These are phyloP conservation scores for Labrus mixtus DNA, from an alignment of 2,113 vertebrate species.

Conservation along the genomic window DNA sequence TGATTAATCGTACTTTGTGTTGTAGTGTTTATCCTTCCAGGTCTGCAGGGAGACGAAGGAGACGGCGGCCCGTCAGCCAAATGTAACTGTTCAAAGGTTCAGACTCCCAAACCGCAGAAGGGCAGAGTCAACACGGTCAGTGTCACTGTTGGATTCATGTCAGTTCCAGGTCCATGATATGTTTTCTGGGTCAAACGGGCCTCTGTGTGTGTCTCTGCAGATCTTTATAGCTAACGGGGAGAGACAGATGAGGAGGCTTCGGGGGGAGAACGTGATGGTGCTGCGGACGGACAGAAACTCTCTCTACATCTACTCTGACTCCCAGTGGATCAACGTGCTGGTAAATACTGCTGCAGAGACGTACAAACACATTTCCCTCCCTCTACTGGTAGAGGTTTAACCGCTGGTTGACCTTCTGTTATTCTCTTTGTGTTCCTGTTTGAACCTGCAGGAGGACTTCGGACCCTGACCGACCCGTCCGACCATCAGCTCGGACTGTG, in stretches of 20 bases:
- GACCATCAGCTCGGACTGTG: not conserved
- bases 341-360: constrained; percentile 26
- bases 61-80: constrained; percentile 22
- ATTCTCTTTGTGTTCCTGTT: constrained; percentile 5
- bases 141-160: not conserved
- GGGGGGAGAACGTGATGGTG: constrained; percentile 66
- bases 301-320: constrained; percentile 63
- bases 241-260: constrained; percentile 60
- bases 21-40: constrained; percentile 61
- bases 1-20: not conserved
- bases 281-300: constrained; percentile 62
- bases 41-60: constrained; percentile 60
- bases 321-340: constrained; percentile 75
- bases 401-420: too few species aligned
- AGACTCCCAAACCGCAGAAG: not conserved
- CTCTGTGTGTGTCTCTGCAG: constrained; percentile 16
- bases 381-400: too few species aligned
- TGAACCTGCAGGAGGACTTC: constrained; percentile 32
- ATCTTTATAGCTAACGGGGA: constrained; percentile 66
- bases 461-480: constrained; percentile 2
- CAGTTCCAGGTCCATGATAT: too few species aligned
- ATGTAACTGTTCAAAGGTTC: constrained; percentile 60
- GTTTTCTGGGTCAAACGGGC: too few species aligned
- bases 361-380: too few species aligned
- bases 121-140: constrained; percentile 57